phyloP scores from a whole-genome alignment of 2,113 vertebrate species.

The Lycocorax pyrrhopterus region DNA sequence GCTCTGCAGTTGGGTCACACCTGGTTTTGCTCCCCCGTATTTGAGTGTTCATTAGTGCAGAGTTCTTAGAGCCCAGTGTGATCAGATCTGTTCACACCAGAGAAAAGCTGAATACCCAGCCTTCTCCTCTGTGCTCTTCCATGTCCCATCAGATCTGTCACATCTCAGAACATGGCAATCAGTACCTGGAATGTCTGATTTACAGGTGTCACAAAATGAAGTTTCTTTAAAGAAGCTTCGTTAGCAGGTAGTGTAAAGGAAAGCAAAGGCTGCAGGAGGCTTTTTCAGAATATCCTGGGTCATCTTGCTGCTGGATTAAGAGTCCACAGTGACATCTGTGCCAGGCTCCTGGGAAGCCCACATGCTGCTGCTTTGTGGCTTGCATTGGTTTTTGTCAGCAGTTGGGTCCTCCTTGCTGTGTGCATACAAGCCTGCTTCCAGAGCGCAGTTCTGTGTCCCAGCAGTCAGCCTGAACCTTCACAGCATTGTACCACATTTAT shows the following conservation, averaged over 20 bases:
- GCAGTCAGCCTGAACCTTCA: background rate
- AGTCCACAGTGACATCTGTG: background rate
- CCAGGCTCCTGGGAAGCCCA: background rate
- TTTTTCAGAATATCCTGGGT: background rate
- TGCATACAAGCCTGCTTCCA: background rate
- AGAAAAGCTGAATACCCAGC: background rate
- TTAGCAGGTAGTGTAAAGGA: background rate
- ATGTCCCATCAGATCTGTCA: background rate
- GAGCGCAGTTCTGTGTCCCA: background rate
- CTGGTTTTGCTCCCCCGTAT: background rate
- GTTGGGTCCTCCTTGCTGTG: background rate
- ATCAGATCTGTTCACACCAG: background rate
- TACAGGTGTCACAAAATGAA: background rate
- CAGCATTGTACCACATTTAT: background rate
- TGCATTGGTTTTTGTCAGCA: background rate
- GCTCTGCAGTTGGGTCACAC: background rate
- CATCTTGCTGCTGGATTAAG: background rate
- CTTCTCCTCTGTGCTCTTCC: background rate
- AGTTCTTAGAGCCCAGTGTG: background rate
- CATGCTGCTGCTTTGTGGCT: background rate
- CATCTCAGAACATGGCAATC: fast-evolving
- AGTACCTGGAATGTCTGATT: background rate
- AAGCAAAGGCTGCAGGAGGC: background rate
- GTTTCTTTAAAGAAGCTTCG: background rate
- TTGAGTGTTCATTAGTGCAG: background rate